phyloP scores from a whole-genome alignment of 2,113 vertebrate species.

The Glaucidium brasilianum region DNA sequence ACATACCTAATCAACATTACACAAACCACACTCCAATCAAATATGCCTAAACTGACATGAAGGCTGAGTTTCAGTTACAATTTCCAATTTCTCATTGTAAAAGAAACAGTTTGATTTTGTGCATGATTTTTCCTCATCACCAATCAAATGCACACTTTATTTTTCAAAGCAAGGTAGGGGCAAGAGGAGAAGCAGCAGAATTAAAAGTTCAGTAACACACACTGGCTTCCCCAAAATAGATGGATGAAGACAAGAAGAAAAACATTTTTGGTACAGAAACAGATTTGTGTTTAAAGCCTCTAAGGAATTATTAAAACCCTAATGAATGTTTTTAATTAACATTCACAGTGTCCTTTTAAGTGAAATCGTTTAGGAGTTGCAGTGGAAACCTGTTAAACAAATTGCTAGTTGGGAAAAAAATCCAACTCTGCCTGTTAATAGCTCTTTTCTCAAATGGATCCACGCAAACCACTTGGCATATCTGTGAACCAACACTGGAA shows the following conservation, averaged over 20 bases:
- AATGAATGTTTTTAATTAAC: conserved; percentile 63
- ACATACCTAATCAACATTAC: neutral
- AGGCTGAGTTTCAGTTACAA: neutral
- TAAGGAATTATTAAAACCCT: conserved; percentile 45
- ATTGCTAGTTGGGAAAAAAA: conserved; percentile 19
- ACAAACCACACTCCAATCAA: neutral
- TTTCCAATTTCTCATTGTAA: neutral
- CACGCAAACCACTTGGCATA: neutral
- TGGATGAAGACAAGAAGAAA: neutral
- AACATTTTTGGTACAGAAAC: conserved; percentile 33
- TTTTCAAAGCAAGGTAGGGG: neutral
- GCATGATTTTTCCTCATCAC: neutral
- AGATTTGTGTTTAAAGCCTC: conserved; percentile 29
- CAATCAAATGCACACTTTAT: neutral
- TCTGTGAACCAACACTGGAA: neutral
- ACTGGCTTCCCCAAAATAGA: neutral
- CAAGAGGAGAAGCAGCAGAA: neutral
- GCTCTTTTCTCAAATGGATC: neutral
- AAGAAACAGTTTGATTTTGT: neutral
- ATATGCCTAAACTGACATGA: neutral
- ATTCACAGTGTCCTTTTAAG: conserved; percentile 28
- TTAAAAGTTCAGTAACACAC: neutral
- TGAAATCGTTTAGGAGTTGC: conserved; percentile 17
- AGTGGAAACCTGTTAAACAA: conserved; percentile 41
- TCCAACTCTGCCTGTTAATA: neutral